Conservation (phyloP, 2,888 invertebrate species). For the Netelia melanura region DNA sequence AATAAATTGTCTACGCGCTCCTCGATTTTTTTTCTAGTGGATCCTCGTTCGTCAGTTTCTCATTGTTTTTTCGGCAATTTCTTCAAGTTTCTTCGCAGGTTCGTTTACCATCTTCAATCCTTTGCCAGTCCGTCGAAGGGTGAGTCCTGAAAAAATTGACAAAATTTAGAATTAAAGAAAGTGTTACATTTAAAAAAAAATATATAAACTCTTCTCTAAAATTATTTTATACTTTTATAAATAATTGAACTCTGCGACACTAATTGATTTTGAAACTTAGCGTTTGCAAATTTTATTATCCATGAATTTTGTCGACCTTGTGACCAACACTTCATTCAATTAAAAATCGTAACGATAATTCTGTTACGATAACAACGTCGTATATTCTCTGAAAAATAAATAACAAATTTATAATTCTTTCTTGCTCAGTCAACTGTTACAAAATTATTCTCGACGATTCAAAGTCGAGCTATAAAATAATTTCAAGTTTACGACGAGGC, state of each 20-base stretch:
- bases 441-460: background rate
- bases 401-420: background rate
- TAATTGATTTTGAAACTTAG: background rate
- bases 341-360: background rate
- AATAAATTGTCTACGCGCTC: no score
- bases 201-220: background rate
- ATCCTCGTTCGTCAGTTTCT: background rate
- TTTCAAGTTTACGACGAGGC: constrained; percentile 15
- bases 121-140: background rate
- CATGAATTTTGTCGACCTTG: background rate
- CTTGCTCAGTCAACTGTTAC: background rate
- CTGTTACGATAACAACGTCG: background rate
- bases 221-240: background rate
- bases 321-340: no score
- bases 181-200: background rate
- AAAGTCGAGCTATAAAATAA: background rate
- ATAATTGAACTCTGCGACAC: background rate
- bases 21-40: no score
- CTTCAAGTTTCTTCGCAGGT: constrained; percentile 9
- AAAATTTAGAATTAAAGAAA: background rate
- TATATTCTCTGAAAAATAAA: background rate
- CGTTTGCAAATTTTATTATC: background rate
- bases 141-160: constrained; percentile 34
- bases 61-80: background rate
- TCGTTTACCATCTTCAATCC: background rate